Percentiles rank a stretch among this genome's conserved stretches.
These are phyloP conservation scores for Alcedo quadribrachys DNA, from an alignment of 2,797 vertebrate species.

Conservation along the genomic window DNA sequence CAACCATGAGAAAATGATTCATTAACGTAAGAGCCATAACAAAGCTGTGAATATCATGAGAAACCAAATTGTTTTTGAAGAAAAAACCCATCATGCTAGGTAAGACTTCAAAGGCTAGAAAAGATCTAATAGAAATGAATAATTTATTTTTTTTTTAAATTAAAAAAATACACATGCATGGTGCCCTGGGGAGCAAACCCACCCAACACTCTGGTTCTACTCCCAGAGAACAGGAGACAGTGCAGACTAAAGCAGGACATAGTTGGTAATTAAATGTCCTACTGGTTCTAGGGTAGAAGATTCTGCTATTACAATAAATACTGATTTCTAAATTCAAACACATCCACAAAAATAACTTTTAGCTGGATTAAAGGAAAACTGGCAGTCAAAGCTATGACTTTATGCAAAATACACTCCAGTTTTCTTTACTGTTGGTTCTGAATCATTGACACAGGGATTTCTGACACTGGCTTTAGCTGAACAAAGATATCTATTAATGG, in stretches of 20 bases:
- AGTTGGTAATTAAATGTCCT: neutral
- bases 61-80: slow-evolving; percentile 39
- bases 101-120: slow-evolving; percentile 57
- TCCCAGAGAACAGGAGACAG: neutral
- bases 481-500: neutral
- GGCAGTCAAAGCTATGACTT: neutral
- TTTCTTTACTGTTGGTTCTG: neutral
- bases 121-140: slow-evolving; percentile 47
- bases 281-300: neutral
- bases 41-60: slow-evolving; percentile 60
- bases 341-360: neutral
- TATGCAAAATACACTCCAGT: neutral
- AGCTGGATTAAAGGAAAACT: neutral
- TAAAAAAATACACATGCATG: slow-evolving; percentile 42
- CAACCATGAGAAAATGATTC: slow-evolving; percentile 33
- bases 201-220: fast-evolving
- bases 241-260: neutral
- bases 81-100: neutral
- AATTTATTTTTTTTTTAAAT: neutral
- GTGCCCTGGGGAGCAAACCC: neutral
- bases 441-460: neutral
- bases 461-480: neutral
- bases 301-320: neutral
- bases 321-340: neutral
- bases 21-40: slow-evolving; percentile 26